Base-by-base conservation (phyloP, 2,113 vertebrate genomes). In the Psittacula cyanocephala region DNA sequence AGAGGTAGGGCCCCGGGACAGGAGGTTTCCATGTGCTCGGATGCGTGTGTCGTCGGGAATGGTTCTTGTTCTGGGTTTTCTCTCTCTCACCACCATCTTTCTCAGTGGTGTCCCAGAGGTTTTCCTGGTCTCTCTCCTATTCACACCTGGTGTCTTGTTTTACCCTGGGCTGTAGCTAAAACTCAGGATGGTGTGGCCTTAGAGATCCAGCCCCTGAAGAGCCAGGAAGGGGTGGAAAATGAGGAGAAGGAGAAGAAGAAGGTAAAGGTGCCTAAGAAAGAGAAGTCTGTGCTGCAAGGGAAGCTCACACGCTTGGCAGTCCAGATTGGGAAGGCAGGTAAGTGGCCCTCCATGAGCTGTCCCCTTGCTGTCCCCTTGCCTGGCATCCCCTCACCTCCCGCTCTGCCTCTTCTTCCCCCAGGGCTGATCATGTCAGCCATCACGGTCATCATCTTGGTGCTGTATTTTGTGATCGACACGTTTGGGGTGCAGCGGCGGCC, bases 141-240 rank as follows among this genome's bases (percentile, higher is more conserved):
- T 94, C 43, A 97, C 95, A 96, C 80, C 86, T 91, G 96, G 92
- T 96, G 70, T 97, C 91, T 93, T 95, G 9, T 84, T 94, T 96
- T 93, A 86, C 91, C 70, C 92, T 47, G 96, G 94, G 95, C 90
- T 96, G 75, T 98, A 99, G 99, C 99, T 95, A 99, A 99, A 97
- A 98, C 99, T 95, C 99, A 99, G 97, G 99, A 99, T 39, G 99
- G 99, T 91, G 98, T 99, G 70, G 99, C 99, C 76, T 97, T 99
- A 96, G 99, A 99, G 97, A 99, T 99, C 96, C 99, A 99, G 90
- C 99, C 99, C 8, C 98, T 99, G 97, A 99, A 99, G 97, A 99
- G 99, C 76, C 99, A 99, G 85, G 99, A 99, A 89, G 99, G 98
- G 12, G 94, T 94, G 2, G 99, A 99, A 91, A 98, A 88, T 0